phyloP scores from a whole-genome alignment of 1,140 invertebrate genomes.

The Rhyacophila brunnea region DNA sequence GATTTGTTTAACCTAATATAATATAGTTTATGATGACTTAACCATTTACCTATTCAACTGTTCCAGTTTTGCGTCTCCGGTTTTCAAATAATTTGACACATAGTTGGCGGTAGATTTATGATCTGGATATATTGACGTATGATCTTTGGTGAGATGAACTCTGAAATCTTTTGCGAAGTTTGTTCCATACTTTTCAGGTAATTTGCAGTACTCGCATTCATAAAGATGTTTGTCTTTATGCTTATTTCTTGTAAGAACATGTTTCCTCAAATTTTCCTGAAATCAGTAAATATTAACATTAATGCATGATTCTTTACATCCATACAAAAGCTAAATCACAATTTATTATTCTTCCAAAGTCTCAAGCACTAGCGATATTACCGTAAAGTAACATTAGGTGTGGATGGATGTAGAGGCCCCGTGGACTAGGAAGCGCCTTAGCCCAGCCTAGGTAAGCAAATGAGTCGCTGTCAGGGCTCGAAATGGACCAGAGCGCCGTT shows the following conservation, averaged over 20 bases:
- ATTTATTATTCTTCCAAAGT: too few species aligned
- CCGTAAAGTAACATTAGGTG: too few species aligned
- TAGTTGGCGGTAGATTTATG: constrained; percentile 44
- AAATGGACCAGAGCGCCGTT: too few species aligned
- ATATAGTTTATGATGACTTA: neutral
- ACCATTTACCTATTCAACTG: constrained; percentile 1
- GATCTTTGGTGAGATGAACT: constrained; percentile 61
- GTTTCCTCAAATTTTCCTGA: constrained; percentile 84
- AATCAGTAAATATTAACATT: too few species aligned
- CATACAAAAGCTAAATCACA: too few species aligned
- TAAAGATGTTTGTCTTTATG: constrained; percentile 78
- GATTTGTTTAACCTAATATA: too few species aligned
- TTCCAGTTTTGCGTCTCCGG: neutral
- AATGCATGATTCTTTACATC: too few species aligned
- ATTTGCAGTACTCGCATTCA: constrained; percentile 64
- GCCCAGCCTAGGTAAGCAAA: too few species aligned
- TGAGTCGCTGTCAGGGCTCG: too few species aligned
- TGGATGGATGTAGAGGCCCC: too few species aligned
- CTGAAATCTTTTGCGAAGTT: constrained; percentile 69
- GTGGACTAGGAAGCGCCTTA: too few species aligned
- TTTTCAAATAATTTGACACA: constrained; percentile 27
- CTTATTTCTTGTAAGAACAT: constrained; percentile 74
- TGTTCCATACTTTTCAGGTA: constrained; percentile 49
- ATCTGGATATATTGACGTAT: constrained; percentile 48
- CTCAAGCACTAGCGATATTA: too few species aligned